These are phyloP conservation scores for Physeter macrocephalus DNA, from an alignment of 2,113 vertebrate genomes.

Conservation along the genomic window DNA sequence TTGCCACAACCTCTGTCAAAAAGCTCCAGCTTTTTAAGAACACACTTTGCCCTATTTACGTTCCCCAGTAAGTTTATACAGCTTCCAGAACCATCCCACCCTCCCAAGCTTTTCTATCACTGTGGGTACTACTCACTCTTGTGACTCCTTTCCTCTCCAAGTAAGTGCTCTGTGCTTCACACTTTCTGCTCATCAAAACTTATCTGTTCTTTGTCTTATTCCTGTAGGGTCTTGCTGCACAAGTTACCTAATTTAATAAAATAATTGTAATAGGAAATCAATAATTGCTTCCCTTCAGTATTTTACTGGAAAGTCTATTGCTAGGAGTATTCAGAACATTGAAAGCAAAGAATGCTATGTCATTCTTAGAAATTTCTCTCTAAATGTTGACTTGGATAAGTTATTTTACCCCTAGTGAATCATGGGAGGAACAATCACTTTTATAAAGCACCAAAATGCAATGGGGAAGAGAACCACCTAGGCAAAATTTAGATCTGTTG, in stretches of 20 bases:
- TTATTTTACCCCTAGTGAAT: conserved; percentile 8
- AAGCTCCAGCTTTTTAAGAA: neutral
- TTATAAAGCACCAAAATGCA: neutral
- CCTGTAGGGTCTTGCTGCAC: neutral
- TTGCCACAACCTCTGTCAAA: neutral
- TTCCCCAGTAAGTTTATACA: neutral
- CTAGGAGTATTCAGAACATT: neutral
- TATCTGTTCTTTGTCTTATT: neutral
- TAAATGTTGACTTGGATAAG: neutral
- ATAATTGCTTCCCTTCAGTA: neutral
- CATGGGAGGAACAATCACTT: neutral
- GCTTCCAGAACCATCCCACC: neutral
- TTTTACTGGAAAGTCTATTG: neutral
- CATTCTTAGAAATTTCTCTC: neutral
- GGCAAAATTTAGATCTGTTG: conserved; percentile 49
- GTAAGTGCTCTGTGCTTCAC: neutral
- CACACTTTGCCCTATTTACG: neutral
- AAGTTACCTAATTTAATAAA: neutral
- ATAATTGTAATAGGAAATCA: neutral
- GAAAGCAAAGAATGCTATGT: neutral
- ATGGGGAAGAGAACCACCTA: neutral
- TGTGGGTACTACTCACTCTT: neutral
- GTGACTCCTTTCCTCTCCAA: neutral
- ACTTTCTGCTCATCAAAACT: neutral
- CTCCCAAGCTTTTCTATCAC: neutral